Conservation (phyloP, 2,888 invertebrate genomes). For the Pyralis farinalis region DNA sequence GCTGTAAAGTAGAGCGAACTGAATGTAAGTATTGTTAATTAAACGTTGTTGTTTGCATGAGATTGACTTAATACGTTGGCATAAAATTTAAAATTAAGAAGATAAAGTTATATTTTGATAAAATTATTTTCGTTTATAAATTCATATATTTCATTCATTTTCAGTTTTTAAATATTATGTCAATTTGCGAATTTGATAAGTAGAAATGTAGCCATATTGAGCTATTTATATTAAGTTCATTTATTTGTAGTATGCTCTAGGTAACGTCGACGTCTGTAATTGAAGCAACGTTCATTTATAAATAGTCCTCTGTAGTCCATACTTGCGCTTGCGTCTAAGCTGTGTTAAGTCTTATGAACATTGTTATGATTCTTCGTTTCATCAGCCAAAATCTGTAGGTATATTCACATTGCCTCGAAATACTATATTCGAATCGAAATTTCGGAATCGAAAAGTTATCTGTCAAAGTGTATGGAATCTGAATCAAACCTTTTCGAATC, state of each 20-base stretch:
- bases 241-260: slow-evolving; percentile 52
- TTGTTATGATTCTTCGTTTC: too few species aligned
- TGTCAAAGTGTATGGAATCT: too few species aligned
- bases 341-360: slow-evolving; percentile 13
- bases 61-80: slow-evolving; percentile 14
- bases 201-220: not conserved
- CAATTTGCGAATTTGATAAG: not conserved
- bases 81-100: slow-evolving; percentile 1
- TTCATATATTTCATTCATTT: not conserved
- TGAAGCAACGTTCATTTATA: slow-evolving; percentile 59
- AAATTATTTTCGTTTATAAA: not conserved
- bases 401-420: too few species aligned
- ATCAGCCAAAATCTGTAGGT: too few species aligned
- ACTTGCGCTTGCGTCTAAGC: slow-evolving; percentile 45
- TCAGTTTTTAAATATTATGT: not conserved
- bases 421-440: too few species aligned
- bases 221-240: slow-evolving; percentile 19
- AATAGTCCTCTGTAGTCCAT: slow-evolving; percentile 57
- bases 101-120: not conserved
- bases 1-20: slow-evolving; percentile 55
- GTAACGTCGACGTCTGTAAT: slow-evolving; percentile 59
- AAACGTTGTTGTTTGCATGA: slow-evolving; percentile 17
- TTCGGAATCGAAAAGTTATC: too few species aligned
- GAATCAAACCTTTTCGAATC: too few species aligned
- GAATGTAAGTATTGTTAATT: slow-evolving; percentile 53